A percentile compares a stretch with the other conserved stretches of the same genome.
Conservation (phyloP, 1,140 invertebrate species). For the Anagrus nilaparvatae region DNA sequence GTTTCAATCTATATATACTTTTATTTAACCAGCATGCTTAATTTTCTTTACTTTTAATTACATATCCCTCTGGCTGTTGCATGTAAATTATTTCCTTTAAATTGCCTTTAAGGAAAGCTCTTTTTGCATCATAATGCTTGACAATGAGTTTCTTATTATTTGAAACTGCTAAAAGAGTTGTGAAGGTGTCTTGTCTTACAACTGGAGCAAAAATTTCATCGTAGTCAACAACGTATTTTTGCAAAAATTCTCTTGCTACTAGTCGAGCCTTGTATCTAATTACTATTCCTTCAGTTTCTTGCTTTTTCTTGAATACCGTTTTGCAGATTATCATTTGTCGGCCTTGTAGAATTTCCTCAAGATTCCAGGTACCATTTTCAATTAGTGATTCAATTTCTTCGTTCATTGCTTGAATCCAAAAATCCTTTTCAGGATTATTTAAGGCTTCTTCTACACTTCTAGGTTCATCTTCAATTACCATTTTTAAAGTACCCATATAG, state of each 20-base stretch:
- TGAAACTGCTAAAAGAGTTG: conserved; percentile 18
- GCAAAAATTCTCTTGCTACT: conserved; percentile 14
- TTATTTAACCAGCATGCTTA: conserved; percentile 19
- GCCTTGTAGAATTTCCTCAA: not conserved
- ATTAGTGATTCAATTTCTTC: not conserved
- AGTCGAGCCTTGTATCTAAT: conserved; percentile 12
- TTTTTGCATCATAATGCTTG: conserved; percentile 27
- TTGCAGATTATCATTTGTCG: conserved; percentile 3
- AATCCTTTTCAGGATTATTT: not conserved
- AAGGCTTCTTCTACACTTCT: not conserved
- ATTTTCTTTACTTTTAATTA: conserved; percentile 12
- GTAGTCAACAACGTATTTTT: conserved; percentile 23
- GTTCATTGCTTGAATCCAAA: conserved; percentile 5
- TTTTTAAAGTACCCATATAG: not conserved
- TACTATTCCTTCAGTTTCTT: conserved; percentile 12
- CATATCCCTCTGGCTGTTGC: conserved; percentile 23
- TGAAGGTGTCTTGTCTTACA: conserved; percentile 8
- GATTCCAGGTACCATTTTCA: not conserved
- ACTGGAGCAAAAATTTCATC: conserved; percentile 25
- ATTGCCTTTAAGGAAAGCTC: conserved; percentile 26
- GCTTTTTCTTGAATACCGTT: conserved; percentile 15
- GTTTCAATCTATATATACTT: too few relatives aligned
- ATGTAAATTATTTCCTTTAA: conserved; percentile 34
- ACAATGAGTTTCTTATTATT: conserved; percentile 14
- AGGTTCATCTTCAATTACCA: not conserved